These are phyloP conservation scores for Scaptomyza cyrtandrae DNA, from an alignment of 2,888 invertebrate species.

Conservation along the genomic window DNA sequence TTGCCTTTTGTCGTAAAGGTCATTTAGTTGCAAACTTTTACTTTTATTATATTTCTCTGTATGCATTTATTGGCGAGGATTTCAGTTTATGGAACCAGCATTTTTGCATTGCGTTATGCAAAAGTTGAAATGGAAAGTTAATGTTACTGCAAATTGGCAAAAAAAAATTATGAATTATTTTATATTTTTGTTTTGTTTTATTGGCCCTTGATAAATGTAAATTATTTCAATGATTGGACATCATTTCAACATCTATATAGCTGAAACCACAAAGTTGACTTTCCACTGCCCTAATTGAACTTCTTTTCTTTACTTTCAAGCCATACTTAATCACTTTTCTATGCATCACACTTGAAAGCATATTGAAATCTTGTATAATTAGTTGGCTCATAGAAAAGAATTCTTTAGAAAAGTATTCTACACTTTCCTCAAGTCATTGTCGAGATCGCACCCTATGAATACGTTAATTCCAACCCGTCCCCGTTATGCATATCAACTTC, in stretches of 20 bases:
- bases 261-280: too few relatives aligned
- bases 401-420: conserved; percentile 15
- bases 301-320: too few relatives aligned
- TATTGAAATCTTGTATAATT: conserved; percentile 21
- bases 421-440: conserved; percentile 31
- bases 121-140: conserved; percentile 25
- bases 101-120: conserved; percentile 8
- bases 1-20: conserved; percentile 34
- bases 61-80: conserved; percentile 11
- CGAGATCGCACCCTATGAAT: conserved; percentile 10
- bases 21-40: conserved; percentile 48
- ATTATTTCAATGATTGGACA: neutral
- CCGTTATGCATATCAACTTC: conserved; percentile 39
- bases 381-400: conserved; percentile 39
- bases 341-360: conserved; percentile 15
- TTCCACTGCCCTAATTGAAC: too few relatives aligned
- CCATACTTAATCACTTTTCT: neutral
- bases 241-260: too few relatives aligned
- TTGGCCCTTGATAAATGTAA: neutral
- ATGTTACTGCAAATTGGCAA: neutral
- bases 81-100: conserved; percentile 4
- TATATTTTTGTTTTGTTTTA: neutral
- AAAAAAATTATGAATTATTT: neutral
- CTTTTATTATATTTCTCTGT: conserved; percentile 26
- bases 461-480: conserved; percentile 33